Evolutionary conservation across 2,113 vertebrate genomes (phyloP).

Genomic region (Phyllostomus hastatus): DNA sequence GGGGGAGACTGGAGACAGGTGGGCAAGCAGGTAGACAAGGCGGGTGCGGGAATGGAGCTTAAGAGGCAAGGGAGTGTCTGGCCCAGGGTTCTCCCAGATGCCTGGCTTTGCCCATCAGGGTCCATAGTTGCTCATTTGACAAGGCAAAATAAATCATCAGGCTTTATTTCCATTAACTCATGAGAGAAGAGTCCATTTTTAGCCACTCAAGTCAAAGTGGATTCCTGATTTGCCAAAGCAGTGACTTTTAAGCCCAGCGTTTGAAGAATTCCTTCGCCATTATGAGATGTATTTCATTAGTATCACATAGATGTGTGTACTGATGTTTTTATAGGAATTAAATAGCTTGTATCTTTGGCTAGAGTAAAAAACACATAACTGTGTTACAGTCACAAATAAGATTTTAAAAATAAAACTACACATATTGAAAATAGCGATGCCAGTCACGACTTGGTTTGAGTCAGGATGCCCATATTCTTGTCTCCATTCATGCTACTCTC

Average conservation of each 20-base stretch:
- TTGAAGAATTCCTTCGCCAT: constrained; percentile 27
- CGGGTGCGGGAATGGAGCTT: background rate
- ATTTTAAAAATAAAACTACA: background rate
- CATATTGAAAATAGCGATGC: background rate
- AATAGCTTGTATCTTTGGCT: background rate
- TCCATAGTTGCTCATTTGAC: background rate
- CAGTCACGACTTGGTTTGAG: background rate
- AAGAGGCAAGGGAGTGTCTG: background rate
- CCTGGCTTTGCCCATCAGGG: background rate
- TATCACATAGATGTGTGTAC: background rate
- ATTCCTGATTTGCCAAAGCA: background rate
- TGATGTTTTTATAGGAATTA: background rate
- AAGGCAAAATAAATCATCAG: constrained; percentile 17
- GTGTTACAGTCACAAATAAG: background rate
- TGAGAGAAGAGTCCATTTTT: background rate
- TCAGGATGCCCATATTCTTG: background rate
- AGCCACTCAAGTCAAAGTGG: background rate
- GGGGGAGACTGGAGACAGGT: background rate
- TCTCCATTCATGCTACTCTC: background rate
- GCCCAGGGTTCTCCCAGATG: background rate
- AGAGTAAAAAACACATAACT: background rate
- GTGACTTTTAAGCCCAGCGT: background rate
- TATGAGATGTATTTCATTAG: background rate
- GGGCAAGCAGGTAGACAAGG: background rate
- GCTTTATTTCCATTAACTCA: background rate